A percentile compares a stretch with the other conserved stretches of the same genome.
Evolutionary conservation across 2,797 vertebrate species (phyloP).

Genomic region (Galaxias olidus): DNA sequence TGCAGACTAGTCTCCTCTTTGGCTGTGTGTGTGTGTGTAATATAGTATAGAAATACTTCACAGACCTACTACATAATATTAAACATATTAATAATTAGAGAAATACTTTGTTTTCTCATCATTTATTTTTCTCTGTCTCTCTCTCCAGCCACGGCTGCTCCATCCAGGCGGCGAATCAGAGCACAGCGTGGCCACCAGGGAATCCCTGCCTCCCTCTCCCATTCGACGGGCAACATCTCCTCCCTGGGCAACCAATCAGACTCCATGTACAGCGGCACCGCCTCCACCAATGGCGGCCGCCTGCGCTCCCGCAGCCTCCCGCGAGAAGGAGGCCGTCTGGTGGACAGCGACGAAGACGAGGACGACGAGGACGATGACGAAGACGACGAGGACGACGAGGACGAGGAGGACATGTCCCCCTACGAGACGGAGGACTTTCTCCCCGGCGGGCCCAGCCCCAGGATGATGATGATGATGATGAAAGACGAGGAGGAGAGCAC

Average conservation of each 20-base stretch:
- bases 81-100: too few species aligned
- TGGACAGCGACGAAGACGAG: conserved; percentile 81
- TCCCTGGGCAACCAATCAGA: conserved; percentile 90
- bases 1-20: too few species aligned
- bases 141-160: conserved; percentile 78
- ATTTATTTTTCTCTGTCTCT: conserved; percentile 17
- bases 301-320: conserved; percentile 94
- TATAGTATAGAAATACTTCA: too few species aligned
- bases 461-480: conserved; percentile 81
- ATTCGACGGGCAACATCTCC: conserved; percentile 95
- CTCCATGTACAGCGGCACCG: conserved; percentile 76
- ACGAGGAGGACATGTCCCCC: conserved; percentile 79
- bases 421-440: conserved; percentile 89
- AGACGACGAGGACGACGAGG: conserved; percentile 76
- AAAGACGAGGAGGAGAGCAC: conserved; percentile 88
- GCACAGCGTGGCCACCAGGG: conserved; percentile 94
- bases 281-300: conserved; percentile 77
- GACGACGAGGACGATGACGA: conserved; percentile 74
- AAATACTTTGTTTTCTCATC: too few species aligned
- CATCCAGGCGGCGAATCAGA: conserved; percentile 92
- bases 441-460: conserved; percentile 79
- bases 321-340: conserved; percentile 87
- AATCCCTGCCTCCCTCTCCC: conserved; percentile 90
- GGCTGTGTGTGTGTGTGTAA: too few species aligned
- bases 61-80: too few species aligned